phyloP scores from a whole-genome alignment of 2,888 invertebrate genomes.

The Syritta pipiens region DNA sequence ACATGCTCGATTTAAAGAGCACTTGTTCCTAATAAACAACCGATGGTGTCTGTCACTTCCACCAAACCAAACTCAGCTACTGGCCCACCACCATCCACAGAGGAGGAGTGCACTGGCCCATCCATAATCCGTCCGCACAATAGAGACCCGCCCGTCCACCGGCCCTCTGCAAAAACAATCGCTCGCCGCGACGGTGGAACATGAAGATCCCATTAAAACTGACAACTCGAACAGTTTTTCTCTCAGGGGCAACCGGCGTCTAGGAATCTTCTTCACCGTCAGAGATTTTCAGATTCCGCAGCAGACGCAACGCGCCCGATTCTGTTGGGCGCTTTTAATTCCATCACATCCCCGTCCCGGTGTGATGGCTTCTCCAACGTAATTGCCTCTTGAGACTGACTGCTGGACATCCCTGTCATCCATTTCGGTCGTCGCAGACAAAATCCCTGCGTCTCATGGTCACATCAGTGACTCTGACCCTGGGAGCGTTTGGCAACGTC shows the following conservation, averaged over 20 bases:
- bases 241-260: not conserved
- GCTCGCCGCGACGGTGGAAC: conserved; percentile 18
- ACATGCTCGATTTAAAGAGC: conserved; percentile 28
- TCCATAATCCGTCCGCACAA: conserved; percentile 42
- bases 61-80: conserved; percentile 18
- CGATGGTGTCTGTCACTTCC: conserved; percentile 12
- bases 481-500: conserved; percentile 33
- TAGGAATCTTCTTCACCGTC: conserved; percentile 29
- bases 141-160: not conserved
- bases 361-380: conserved; percentile 63
- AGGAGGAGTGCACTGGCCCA: conserved; percentile 19
- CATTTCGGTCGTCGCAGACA: conserved; percentile 46
- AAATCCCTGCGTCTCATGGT: conserved; percentile 49
- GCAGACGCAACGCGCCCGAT: conserved; percentile 3
- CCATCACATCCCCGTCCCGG: conserved; percentile 39
- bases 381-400: conserved; percentile 66
- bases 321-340: conserved; percentile 38
- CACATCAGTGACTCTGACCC: conserved; percentile 27
- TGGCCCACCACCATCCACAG: conserved; percentile 19
- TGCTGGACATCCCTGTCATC: conserved; percentile 66
- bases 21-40: conserved; percentile 26
- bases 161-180: conserved; percentile 34
- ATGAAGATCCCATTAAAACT: conserved; percentile 68
- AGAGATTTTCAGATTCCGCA: conserved; percentile 45
- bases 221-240: conserved; percentile 57